These are phyloP conservation scores for Argynnis bischoffii DNA, from an alignment of 2,888 invertebrate species.

Conservation along the genomic window DNA sequence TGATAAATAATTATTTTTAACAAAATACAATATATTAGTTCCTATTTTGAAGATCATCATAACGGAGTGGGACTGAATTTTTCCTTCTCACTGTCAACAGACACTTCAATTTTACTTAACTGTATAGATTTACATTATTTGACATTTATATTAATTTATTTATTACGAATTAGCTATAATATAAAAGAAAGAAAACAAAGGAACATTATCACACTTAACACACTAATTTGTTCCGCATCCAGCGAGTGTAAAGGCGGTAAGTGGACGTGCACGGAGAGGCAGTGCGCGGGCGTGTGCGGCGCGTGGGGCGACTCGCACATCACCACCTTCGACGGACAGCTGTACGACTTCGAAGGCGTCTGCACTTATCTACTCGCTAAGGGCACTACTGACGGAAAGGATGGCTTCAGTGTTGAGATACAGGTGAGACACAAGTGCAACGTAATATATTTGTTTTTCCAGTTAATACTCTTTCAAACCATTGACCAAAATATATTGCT, in stretches of 20 bases:
- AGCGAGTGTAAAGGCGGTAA: slow-evolving; percentile 88
- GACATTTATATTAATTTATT: too few species aligned
- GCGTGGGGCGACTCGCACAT: slow-evolving; percentile 97
- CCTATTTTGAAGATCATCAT: too few species aligned
- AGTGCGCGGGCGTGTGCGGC: slow-evolving; percentile 90
- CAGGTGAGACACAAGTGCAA: slow-evolving; percentile 71
- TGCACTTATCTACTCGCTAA: slow-evolving; percentile 93
- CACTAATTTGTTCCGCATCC: slow-evolving; percentile 20
- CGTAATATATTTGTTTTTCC: not conserved
- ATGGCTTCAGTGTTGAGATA: slow-evolving; percentile 89
- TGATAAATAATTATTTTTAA: too few species aligned
- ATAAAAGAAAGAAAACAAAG: not conserved
- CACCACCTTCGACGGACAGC: slow-evolving; percentile 90
- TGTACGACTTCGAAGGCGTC: slow-evolving; percentile 94
- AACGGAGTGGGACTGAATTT: not conserved
- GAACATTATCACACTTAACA: not conserved
- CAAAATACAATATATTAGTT: too few species aligned
- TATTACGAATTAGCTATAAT: too few species aligned
- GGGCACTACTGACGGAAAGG: slow-evolving; percentile 83
- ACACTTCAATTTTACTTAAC: too few species aligned
- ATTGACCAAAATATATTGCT: too few species aligned
- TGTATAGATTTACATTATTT: too few species aligned
- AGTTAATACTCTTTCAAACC: too few species aligned
- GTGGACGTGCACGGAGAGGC: slow-evolving; percentile 89
- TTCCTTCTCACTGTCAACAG: not conserved